Evolutionary conservation across 1,140 invertebrate genomes (phyloP), one percentile per base, ranked within the genome.

Genomic region (Dinothrombium tinctorium): DNA sequence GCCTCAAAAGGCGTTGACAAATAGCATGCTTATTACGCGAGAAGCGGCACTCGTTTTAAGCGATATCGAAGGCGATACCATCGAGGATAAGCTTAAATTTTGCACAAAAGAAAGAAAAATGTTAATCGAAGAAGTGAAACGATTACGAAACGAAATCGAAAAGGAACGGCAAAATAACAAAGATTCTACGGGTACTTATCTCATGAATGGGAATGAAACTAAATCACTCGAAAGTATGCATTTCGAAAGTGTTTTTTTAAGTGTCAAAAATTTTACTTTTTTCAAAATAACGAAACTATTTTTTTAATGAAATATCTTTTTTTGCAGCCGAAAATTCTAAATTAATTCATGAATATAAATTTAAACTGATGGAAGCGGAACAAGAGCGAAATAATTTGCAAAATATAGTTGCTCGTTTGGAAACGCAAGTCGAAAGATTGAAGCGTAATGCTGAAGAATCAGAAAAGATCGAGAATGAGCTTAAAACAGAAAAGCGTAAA

Each of bases 361-460:
- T 86, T 56, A 78, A 87, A 55, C 68, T 90, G 49, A 87, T 92
- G 61, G 90, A 94, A 57, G 78, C 84, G 37, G 89, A 96, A 60
- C 82, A 92, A 59, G 89, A 95, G 63, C 80, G 87, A 52, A 79
- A 81, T 37, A 86, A 83, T 49, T 66, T 92, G 51, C 49, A 45
- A 33, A 41, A 44, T 20, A 52, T 17, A 41, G 65, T 73, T 31
- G 81, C 80, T 44, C 71, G 92, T 52, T 66, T 94, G 49, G 90
- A 96, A 59, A 83, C 78, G 55, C 89, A 96, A 69, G 75, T 96
- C 33, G 76, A 80, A 53, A 67, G 90, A 41, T 94, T 86, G 59
- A 87, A 86, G 57, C 73, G 77, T 40, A 73, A 79, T 21, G 75
- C 84, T 14, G 92, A 96, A 59, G 72, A 81, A 49, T 74, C 81